Evolutionary conservation across 2,113 vertebrate species (phyloP), one percentile per base, ranked within the genome.

Genomic region (Taurulus bubalis): DNA sequence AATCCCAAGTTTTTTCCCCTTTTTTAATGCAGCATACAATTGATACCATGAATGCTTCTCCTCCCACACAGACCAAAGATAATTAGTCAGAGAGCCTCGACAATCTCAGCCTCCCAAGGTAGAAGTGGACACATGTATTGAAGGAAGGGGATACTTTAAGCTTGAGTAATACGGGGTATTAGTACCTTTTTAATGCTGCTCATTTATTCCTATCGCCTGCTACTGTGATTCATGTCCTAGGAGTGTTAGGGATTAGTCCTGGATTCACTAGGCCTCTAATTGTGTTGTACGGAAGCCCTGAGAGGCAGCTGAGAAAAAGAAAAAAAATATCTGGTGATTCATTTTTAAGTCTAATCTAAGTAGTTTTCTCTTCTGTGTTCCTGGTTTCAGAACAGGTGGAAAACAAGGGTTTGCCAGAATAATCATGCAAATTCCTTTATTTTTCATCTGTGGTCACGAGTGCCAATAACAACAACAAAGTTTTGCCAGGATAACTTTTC

Each of bases 141-240:
- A 80, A 71, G 73, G 38, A 85, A 75, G 34, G 77, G 53, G 30
- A 84, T 70, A 22, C 66, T 88, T 66, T 89, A 82, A 92, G 77
- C 82, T 85, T 65, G 70, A 85, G 78, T 93, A 92, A 91, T 90
- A 83, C 68, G 51, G 69, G 86, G 85, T 90, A 91, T 92, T 91
- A 91, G 81, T 80, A 86, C 80, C 51, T 92, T 91, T 93, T 91
- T 89, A 92, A 89, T 91, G 87, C 77, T 76, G 79, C 85, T 92
- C 73, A 85, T 94, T 93, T 92, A 90, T 88, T 91, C 74, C 65
- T 84, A 83, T 88, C 87, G 77, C 71, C 84, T 59, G 72, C 80
- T 79, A 71, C 84, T 77, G 67, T 82, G 72, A 90, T 87, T 92
- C 82, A 80, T 88, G 88, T 90, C 88, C 92, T 85, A 58, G 49